Evolutionary conservation across 2,797 vertebrate genomes (phyloP), one percentile per base, ranked within the genome.

Genomic region (Coracias cyanogaster): DNA sequence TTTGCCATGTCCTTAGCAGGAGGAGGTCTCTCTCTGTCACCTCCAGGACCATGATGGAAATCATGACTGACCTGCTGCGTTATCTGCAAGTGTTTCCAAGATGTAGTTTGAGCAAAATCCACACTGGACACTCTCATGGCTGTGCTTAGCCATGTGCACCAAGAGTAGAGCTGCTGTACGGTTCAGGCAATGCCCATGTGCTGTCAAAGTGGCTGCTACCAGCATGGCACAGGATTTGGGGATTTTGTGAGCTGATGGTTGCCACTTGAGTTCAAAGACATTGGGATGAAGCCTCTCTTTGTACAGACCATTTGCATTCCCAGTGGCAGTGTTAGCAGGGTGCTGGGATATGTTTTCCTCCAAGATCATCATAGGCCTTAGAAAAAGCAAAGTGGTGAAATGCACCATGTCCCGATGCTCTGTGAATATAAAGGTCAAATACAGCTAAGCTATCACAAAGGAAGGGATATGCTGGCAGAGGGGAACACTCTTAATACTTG

Each of bases 301-400:
- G 35, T 24, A 35, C 15, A 12, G 61, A 13, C 3, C 0, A 0
- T 31, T 71, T 46, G 31, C 1, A 0, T 49, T 65, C 10, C 22
- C 22, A 25, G n/a, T 33, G 22, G n/a, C 55, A 24, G 55, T 35
- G 55, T 61, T 28, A 43, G 39, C 45, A 51, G 46, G 12, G 16
- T 55, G n/a, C 57, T 79, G 62, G 51, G 22, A 10, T 76, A 4
- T 0, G 0, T 20, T 33, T 80, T 60, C 43, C 31, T 62, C 43
- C 0, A 1, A 43, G 58, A 43, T 37, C 43, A 11, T 58, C 26
- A 22, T 1, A 15, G 29, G 64, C 58, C 71, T 83, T 71, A 62
- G 43, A 35, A 66, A 71, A 57, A 70, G 61, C 2, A 0, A 66
- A 85, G 57, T 58, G 57, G 45, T 57, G 43, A 80, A 71, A 57